Base-by-base conservation (phyloP, 1,140 invertebrate genomes). In the Cydia pomonella region DNA sequence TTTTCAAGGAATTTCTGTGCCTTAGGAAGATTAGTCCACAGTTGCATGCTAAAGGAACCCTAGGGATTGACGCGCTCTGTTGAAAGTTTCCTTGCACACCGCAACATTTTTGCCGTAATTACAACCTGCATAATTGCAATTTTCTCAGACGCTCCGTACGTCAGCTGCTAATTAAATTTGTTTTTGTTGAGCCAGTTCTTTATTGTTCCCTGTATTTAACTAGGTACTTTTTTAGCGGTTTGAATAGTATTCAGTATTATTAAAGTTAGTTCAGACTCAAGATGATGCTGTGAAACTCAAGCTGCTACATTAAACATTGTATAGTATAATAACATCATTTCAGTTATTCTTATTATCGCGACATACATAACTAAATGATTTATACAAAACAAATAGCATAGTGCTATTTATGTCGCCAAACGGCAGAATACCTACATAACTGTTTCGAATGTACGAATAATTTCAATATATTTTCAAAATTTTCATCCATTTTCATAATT, bases 61-160 rank as follows among this genome's bases (percentile, higher is more conserved):
- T 59, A 23, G 53, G 50, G 23, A 59, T 59, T 59, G 53, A 59
- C 53, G 53, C 18, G 53, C 21, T 21, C 53, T 59, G 50, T 21
- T 59, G n/a, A 59, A 59, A 59, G 21, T 59, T 59, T 59, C 53
- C 53, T 59, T 59, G 53, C n/a, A n/a, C 53, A 59, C 53, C 53
- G 53, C 53, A 59, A 59, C 53, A 59, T 59, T 59, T 59, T 59
- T 59, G 29, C 64, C 29, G 64, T 69, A 69, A 69, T 69, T 33
- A 33, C 64, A 33, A 59, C 53, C 64, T 69, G 64, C 27, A 69
- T 69, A 69, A 69, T 69, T 69, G 64, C 64, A 69, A 69, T 69
- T 69, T 69, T 69, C 64, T 69, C 64, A 33, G 53, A 27, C 25
- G 64, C 64, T 69, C 18, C 27, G 27, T 69, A 33, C 64, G 25